These are phyloP conservation scores for Hofmannophila pseudospretella DNA, from an alignment of 2,888 invertebrate species.

Conservation along the genomic window DNA sequence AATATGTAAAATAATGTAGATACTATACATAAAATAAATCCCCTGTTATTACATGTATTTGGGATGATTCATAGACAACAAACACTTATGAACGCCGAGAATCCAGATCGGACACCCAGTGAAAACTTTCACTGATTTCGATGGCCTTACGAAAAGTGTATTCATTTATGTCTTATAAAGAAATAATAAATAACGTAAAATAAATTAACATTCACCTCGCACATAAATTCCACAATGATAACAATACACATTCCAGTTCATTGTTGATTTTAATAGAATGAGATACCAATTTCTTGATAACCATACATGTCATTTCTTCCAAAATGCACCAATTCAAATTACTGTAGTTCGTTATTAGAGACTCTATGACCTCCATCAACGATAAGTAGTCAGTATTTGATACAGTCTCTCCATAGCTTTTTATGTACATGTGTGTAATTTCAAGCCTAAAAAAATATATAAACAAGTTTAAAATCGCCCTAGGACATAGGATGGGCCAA, in stretches of 20 bases:
- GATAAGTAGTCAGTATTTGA: constrained; percentile 33
- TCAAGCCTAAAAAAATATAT: constrained; percentile 61
- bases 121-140: no score
- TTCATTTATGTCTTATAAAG: not conserved
- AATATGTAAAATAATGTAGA: no score
- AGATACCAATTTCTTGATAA: constrained; percentile 26
- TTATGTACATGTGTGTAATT: constrained; percentile 45
- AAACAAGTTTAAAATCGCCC: no score
- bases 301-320: constrained; percentile 34
- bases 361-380: constrained; percentile 40
- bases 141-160: no score
- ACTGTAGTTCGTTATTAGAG: constrained; percentile 32
- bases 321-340: constrained; percentile 40
- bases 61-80: no score
- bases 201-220: constrained; percentile 41
- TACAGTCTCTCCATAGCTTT: constrained; percentile 36
- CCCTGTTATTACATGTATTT: no score
- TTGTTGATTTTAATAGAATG: constrained; percentile 16
- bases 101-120: no score
- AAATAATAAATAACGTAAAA: not conserved
- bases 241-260: constrained; percentile 24
- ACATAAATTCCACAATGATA: constrained; percentile 58
- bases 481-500: no score
- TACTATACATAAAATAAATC: no score
- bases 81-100: no score